Evolutionary conservation across 2,797 vertebrate genomes (phyloP), one percentile per base, ranked within the genome.

Genomic region (Crocodylus rhombifer): DNA sequence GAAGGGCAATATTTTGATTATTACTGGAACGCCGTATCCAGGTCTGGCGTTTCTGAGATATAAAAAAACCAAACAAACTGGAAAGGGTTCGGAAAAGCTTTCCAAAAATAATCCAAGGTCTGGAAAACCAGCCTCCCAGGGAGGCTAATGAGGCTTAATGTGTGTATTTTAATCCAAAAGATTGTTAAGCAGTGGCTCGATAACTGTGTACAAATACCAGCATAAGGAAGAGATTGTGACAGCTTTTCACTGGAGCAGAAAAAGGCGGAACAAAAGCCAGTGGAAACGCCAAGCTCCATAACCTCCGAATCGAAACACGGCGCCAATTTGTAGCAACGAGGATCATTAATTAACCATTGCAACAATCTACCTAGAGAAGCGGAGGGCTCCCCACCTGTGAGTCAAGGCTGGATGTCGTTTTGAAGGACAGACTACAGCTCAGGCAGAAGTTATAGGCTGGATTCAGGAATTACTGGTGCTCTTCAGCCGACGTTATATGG

Each of bases 61-160:
- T 89, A 76, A 78, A 69, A 76, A 67, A 80, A 63, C 87, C 71
- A 65, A 82, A 86, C 92, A 83, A 77, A 84, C 55, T 84, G 30
- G 75, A 81, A 94, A 64, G 12, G 10, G 67, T 33, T 71, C 30
- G 36, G 33, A 36, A 71, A 42, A 42, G 25, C 36, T 13, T 14
- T 26, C 36, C 69, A 51, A 73, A 6, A 67, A 67, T 16, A 23
- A 71, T 21, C 42, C 21, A 4, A 42, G 64, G 42, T 42, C 82
- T 84, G 75, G 69, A 92, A 78, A 89, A 93, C 64, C 86, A 89
- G 84, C 73, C 84, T 67, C 30, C 20, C 60, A 36, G 23, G 67
- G 86, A 55, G 28, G 82, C 56, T 57, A 80, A 78, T 91, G 81
- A 55, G 80, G 12, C 62, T 91, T 25, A 71, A 16, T 55, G 77